Percentiles rank a stretch among this genome's conserved stretches.
Conservation (phyloP, 2,797 vertebrate genomes). For the Rallus crepitans region DNA sequence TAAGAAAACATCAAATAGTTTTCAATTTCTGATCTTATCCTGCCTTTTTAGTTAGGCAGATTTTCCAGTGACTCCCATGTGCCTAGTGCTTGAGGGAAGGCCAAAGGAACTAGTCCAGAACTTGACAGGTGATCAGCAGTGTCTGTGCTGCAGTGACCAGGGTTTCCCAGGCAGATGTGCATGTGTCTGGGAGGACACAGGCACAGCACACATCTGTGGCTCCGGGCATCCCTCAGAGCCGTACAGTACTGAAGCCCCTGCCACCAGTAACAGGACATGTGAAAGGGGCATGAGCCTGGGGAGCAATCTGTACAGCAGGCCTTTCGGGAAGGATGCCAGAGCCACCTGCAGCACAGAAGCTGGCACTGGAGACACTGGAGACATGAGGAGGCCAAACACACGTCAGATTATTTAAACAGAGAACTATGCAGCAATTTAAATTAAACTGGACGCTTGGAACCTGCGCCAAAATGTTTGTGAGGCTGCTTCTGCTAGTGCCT, state of each 20-base stretch:
- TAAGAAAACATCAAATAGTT: not conserved
- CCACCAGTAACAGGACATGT: accelerated
- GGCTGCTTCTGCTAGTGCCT: not conserved
- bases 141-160: accelerated
- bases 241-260: not conserved
- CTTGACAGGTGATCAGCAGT: not conserved
- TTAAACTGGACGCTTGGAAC: not conserved
- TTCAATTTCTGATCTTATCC: not conserved
- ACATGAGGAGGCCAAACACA: not conserved
- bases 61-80: not conserved
- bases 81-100: not conserved
- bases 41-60: not conserved
- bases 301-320: accelerated
- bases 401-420: not conserved
- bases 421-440: not conserved
- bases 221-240: not conserved
- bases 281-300: not conserved
- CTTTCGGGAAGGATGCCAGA: accelerated
- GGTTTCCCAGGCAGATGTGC: not conserved
- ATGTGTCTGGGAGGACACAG: accelerated
- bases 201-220: not conserved
- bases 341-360: accelerated
- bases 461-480: not conserved
- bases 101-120: not conserved
- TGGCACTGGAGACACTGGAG: not conserved